Conservation (phyloP, 2,888 invertebrate genomes). For the Apotomis betuletana region DNA sequence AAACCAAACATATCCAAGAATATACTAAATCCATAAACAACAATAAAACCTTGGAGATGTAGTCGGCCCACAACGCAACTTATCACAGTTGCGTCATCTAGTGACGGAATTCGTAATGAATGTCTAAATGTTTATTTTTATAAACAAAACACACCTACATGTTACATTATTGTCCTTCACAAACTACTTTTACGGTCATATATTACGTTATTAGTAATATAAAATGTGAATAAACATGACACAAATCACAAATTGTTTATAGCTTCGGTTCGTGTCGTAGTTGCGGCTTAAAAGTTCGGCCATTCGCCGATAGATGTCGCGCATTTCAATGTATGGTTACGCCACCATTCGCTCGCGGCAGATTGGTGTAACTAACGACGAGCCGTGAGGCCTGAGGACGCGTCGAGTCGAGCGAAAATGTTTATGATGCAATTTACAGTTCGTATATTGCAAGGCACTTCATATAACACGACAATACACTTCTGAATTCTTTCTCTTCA, state of each 20-base stretch:
- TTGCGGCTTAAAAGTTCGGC: slow-evolving; percentile 59
- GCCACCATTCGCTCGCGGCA: slow-evolving; percentile 51
- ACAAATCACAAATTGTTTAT: slow-evolving; percentile 2
- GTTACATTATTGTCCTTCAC: slow-evolving; percentile 1
- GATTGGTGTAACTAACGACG: slow-evolving; percentile 53
- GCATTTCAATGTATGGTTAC: slow-evolving; percentile 48
- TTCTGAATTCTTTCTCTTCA: slow-evolving; percentile 62
- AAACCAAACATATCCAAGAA: not conserved
- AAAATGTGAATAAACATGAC: not conserved
- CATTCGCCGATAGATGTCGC: slow-evolving; percentile 66
- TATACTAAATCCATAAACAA: not conserved
- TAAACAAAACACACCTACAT: slow-evolving; percentile 24
- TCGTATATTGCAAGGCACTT: slow-evolving; percentile 75
- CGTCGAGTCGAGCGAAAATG: slow-evolving; percentile 62
- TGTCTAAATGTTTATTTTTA: slow-evolving; percentile 25
- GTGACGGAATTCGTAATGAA: slow-evolving; percentile 36
- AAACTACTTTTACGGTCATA: slow-evolving; percentile 5
- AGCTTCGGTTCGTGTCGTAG: not conserved
- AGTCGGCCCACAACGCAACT: not conserved
- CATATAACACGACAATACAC: slow-evolving; percentile 73
- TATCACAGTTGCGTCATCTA: slow-evolving; percentile 39
- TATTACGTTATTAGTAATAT: not conserved
- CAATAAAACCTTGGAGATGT: not conserved
- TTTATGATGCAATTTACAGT: slow-evolving; percentile 80
- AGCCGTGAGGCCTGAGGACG: slow-evolving; percentile 53